Evolutionary conservation across 2,797 vertebrate genomes (phyloP).

Genomic region (Myripristis jacobus): DNA sequence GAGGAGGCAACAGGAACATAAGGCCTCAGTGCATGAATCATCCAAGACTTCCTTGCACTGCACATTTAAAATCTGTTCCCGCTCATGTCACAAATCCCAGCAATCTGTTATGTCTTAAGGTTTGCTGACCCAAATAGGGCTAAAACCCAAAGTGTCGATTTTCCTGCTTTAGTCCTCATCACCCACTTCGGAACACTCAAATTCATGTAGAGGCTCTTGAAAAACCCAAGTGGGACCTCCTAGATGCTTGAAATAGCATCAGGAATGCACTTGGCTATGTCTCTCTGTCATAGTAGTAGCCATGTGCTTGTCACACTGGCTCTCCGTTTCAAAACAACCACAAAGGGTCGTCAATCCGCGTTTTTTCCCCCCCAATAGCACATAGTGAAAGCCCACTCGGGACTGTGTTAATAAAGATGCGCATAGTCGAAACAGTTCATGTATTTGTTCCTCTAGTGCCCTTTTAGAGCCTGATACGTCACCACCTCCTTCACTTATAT

Average conservation of each 20-base stretch:
- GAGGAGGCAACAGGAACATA: conserved; percentile 33
- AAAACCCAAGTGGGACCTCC: conserved; percentile 56
- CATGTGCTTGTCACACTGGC: conserved; percentile 76
- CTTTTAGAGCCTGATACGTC: not conserved
- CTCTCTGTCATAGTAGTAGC: conserved; percentile 73
- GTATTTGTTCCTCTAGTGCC: not conserved
- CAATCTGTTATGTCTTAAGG: conserved; percentile 33
- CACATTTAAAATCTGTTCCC: conserved; percentile 38
- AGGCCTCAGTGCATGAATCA: not conserved
- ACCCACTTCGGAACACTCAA: conserved; percentile 59
- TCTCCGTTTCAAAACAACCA: conserved; percentile 75
- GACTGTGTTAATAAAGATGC: conserved; percentile 10
- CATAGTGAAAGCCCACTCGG: conserved; percentile 4
- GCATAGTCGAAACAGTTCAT: not conserved
- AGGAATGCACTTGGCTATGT: conserved; percentile 69
- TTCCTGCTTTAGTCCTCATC: conserved; percentile 52
- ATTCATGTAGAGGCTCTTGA: conserved; percentile 48
- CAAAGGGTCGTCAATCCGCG: conserved; percentile 22
- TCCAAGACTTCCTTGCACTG: conserved; percentile 25
- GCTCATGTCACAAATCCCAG: conserved; percentile 42
- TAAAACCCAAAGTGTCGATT: conserved; percentile 40
- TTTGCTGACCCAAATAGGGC: conserved; percentile 61
- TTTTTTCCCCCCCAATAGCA: not conserved
- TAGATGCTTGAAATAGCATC: conserved; percentile 79
- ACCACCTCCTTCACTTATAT: not conserved